Evolutionary conservation across 1,140 invertebrate species (phyloP).

Genomic region (Odontomachus brunneus): DNA sequence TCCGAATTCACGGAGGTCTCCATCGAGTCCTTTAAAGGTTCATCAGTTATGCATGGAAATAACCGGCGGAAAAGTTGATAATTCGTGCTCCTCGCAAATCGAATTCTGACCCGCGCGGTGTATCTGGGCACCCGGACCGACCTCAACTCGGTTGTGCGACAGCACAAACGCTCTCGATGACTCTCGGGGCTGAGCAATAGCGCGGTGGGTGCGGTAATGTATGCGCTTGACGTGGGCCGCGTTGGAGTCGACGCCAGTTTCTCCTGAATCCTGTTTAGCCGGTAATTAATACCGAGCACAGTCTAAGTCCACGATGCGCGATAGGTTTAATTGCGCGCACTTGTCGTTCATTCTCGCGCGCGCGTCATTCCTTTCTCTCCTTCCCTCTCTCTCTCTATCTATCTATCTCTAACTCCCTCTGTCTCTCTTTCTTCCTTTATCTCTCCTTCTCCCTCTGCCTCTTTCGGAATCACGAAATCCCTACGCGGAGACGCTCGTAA

Average conservation of each 20-base stretch:
- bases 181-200: background rate
- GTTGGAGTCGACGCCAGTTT: background rate
- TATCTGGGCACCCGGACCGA: background rate
- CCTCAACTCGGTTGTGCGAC: constrained; percentile 20
- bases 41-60: constrained; percentile 62
- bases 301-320: background rate
- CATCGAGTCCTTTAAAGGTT: constrained; percentile 32
- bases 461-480: too few relatives aligned
- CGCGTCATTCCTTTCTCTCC: background rate
- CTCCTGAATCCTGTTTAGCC: constrained; percentile 31
- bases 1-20: constrained; percentile 23
- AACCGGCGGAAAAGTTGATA: constrained; percentile 52
- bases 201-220: background rate
- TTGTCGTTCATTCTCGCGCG: background rate
- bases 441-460: too few relatives aligned
- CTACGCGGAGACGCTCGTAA: too few relatives aligned
- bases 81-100: constrained; percentile 39
- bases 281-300: constrained; percentile 22
- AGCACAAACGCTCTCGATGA: constrained; percentile 13
- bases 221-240: constrained; percentile 5
- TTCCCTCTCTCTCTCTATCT: too few relatives aligned
- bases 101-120: constrained; percentile 8
- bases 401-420: too few relatives aligned
- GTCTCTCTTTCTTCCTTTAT: too few relatives aligned
- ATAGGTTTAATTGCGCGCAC: constrained; percentile 18